Evolutionary conservation across 2,113 vertebrate species (phyloP).

Genomic region (Varanus salvator): DNA sequence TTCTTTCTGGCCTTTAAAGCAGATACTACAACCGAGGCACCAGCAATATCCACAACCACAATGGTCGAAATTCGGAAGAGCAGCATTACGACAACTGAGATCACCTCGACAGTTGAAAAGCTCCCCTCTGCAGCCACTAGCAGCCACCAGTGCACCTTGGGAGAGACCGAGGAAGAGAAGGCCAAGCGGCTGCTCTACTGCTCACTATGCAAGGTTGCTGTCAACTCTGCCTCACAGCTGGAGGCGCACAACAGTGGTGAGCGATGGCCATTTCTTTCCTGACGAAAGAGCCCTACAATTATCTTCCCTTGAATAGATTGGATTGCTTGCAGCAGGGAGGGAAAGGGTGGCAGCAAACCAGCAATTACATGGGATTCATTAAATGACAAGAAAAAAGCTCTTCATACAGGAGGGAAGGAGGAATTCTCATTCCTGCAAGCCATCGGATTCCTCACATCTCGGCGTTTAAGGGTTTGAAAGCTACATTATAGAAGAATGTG

Average conservation of each 20-base stretch:
- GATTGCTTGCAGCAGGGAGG: constrained; percentile 71
- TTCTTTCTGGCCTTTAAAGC: constrained; percentile 52
- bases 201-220: constrained; percentile 97
- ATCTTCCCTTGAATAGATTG: constrained; percentile 71
- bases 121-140: constrained; percentile 73
- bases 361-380: constrained; percentile 71
- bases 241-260: constrained; percentile 98
- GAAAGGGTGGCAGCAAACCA: constrained; percentile 58
- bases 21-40: constrained; percentile 78
- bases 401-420: constrained; percentile 25
- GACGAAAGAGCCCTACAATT: constrained; percentile 70
- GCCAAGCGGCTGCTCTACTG: constrained; percentile 95
- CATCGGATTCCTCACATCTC: constrained; percentile 46
- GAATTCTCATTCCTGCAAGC: constrained; percentile 32
- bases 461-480: constrained; percentile 45
- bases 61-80: constrained; percentile 72
- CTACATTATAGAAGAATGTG: constrained; percentile 10
- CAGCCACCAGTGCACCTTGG: constrained; percentile 73
- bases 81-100: constrained; percentile 77
- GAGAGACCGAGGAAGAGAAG: constrained; percentile 95
- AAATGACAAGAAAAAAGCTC: constrained; percentile 62
- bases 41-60: constrained; percentile 75
- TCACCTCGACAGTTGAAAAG: constrained; percentile 80
- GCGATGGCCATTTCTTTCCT: constrained; percentile 65
- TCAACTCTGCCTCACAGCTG: constrained; percentile 97